Base-by-base conservation (phyloP, 2,113 vertebrate species). In the Erinaceus europaeus region DNA sequence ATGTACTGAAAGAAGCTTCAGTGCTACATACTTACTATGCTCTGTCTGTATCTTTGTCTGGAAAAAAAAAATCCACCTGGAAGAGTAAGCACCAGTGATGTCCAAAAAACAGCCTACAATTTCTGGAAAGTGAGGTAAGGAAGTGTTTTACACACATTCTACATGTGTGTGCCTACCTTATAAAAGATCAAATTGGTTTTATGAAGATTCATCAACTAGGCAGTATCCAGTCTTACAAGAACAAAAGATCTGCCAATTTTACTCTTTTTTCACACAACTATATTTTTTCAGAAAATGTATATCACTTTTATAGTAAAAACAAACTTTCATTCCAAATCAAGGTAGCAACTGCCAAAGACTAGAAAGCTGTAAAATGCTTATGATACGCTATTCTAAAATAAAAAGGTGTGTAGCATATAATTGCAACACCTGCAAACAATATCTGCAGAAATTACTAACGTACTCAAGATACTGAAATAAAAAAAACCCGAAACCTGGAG, bases 271-370 rank as follows among this genome's bases (percentile, higher is more conserved):
- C 69, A 85, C 52, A 74, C 18, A 78, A 44, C 29, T 79, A n/a
- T 32, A 67, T 76, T 81, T 83, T 86, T 57, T 86, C 61, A 69
- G 53, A 62, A 86, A 64, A 86, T 40, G 4, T 36, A 13, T 50
- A 55, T 65, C 50, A 76, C 36, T 67, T 91, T 89, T 64, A 59
- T 65, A 64, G 80, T 53, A 90, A 81, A 90, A n/a, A n/a, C n/a
- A n/a, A 7, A 89, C 67, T 89, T 91, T n/a, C 53, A 79, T 84
- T 92, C 84, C 61, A 81, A 89, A 81, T 75, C 83, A 81, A 93
- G 84, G 21, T 74, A 53, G 21, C 52, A 84, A 84, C 62, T 92
- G 93, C 71, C 67, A 91, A 91, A 88, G 75, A 78, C 88, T 40
- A 67, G 18, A 89, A 75, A 80, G 38, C 34, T 50, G 29, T 34